A percentile compares a stretch with the other conserved stretches of the same genome.
phyloP scores from a whole-genome alignment of 2,797 vertebrate genomes.

The Microctenopoma steveboyesi region DNA sequence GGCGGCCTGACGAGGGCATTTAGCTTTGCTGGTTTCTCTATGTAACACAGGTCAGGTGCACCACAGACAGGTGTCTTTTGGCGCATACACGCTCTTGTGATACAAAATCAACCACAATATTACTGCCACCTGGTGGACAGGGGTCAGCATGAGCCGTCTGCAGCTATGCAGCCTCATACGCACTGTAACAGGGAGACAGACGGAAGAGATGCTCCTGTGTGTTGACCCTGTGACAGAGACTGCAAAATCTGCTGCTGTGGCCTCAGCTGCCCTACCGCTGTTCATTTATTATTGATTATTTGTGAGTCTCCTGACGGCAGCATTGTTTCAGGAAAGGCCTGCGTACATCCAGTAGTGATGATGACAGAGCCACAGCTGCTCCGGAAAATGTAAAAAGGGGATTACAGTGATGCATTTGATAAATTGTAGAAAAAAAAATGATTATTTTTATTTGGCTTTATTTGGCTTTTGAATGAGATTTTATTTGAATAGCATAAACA shows the following conservation, averaged over 20 bases:
- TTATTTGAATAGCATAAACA: too few species aligned
- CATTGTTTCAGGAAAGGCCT: not conserved
- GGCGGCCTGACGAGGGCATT: not conserved
- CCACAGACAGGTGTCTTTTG: constrained; percentile 24
- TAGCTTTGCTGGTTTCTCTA: constrained; percentile 28
- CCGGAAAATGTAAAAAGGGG: not conserved
- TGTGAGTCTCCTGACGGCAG: not conserved
- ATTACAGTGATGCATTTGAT: not conserved
- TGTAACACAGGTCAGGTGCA: constrained; percentile 8
- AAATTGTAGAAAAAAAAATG: not conserved
- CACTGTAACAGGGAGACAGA: constrained; percentile 5
- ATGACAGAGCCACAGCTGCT: not conserved
- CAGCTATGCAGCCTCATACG: too few species aligned
- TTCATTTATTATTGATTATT: constrained; percentile 11
- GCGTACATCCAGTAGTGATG: not conserved
- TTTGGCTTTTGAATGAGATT: too few species aligned
- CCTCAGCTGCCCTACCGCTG: not conserved
- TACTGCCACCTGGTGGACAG: too few species aligned
- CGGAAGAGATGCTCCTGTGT: constrained; percentile 1
- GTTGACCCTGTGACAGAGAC: constrained; percentile 19
- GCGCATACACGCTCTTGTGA: constrained; percentile 3
- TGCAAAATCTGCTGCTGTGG: constrained; percentile 22
- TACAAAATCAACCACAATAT: not conserved
- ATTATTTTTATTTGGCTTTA: not conserved
- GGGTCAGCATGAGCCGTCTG: too few species aligned